A percentile compares a stretch with the other conserved stretches of the same genome.
Evolutionary conservation across 2,113 vertebrate species (phyloP).

Genomic region (Poeciliopsis retropinna): DNA sequence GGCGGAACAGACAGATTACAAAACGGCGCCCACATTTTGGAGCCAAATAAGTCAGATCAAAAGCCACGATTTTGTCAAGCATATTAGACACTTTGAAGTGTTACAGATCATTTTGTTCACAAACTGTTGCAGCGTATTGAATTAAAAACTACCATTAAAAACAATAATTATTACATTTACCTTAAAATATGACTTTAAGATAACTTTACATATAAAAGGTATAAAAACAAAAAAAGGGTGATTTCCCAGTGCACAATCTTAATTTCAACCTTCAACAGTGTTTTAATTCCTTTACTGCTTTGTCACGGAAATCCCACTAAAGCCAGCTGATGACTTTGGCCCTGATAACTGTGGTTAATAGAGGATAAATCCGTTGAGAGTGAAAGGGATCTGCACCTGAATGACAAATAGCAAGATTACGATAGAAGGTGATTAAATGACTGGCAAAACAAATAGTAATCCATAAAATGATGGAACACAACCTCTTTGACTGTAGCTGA

Average conservation of each 20-base stretch:
- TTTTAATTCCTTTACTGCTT: constrained; percentile 2
- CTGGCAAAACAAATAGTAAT: constrained; percentile 42
- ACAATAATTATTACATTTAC: not conserved
- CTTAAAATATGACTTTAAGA: not conserved
- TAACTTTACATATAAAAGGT: not conserved
- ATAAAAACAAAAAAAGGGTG: not conserved
- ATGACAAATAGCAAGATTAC: constrained; percentile 58
- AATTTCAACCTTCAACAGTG: not conserved
- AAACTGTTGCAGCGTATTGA: not conserved
- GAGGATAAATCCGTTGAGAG: constrained; percentile 46
- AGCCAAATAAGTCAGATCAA: not conserved
- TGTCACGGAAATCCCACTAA: constrained; percentile 25
- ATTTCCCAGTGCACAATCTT: not conserved
- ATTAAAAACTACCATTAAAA: not conserved
- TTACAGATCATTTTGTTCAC: not conserved
- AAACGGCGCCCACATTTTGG: not conserved
- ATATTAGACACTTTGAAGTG: not conserved
- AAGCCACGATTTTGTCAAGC: not conserved
- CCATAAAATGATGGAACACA: constrained; percentile 59
- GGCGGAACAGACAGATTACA: not conserved
- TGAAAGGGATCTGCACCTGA: constrained; percentile 15
- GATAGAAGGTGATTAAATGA: constrained; percentile 54
- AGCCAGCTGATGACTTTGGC: constrained; percentile 17
- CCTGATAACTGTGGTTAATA: constrained; percentile 45
- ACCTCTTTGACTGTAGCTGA: constrained; percentile 30